Conservation (phyloP, 2,888 invertebrate species). For the Xanthorhoe spadicearia region DNA sequence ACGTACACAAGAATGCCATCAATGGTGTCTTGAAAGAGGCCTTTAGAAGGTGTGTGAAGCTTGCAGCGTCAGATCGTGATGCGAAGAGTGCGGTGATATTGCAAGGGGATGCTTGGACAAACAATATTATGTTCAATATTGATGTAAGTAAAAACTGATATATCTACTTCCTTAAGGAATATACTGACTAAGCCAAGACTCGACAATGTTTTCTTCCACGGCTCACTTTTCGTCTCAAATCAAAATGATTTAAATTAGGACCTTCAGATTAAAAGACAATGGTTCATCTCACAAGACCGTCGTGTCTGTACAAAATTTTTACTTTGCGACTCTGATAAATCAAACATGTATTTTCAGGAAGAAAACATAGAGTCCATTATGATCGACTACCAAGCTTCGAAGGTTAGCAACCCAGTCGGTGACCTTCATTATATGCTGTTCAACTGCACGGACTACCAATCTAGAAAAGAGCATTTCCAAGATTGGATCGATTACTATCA, state of each 20-base stretch:
- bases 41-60: conserved; percentile 15
- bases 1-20: conserved; percentile 35
- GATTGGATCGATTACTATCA: conserved; percentile 54
- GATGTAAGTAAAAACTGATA: conserved; percentile 38
- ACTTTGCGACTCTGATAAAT: no score
- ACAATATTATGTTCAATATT: conserved; percentile 57
- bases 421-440: conserved; percentile 53
- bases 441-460: conserved; percentile 51
- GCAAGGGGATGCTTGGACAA: conserved; percentile 60
- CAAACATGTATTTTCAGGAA: conserved; percentile 42
- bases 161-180: no score
- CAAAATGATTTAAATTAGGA: no score
- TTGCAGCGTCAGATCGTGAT: conserved; percentile 40
- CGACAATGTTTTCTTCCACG: no score
- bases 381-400: conserved; percentile 55
- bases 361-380: conserved; percentile 43
- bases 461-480: conserved; percentile 45
- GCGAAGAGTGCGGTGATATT: conserved; percentile 49
- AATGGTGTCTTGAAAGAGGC: conserved; percentile 25
- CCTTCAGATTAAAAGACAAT: no score
- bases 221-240: no score
- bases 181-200: no score
- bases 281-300: no score
- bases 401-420: conserved; percentile 43
- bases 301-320: no score